Conservation (phyloP, 2,797 vertebrate species). For the Ciconia nigra region DNA sequence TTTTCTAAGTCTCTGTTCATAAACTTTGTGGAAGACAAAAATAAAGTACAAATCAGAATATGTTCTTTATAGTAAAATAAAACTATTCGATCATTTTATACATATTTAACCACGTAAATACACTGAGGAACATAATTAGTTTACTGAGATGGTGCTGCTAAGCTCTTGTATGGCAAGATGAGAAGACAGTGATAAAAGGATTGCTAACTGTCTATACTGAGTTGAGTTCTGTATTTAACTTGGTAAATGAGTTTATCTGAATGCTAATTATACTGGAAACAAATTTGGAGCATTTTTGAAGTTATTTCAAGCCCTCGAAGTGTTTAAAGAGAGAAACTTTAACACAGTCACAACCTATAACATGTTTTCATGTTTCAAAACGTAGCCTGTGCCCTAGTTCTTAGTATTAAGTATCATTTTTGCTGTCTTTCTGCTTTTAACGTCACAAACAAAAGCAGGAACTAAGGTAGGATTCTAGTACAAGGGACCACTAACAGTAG, state of each 20-base stretch:
- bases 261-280: neutral
- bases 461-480: neutral
- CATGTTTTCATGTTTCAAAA: neutral
- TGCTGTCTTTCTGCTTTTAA: neutral
- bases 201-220: neutral
- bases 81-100: neutral
- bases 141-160: neutral
- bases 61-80: neutral
- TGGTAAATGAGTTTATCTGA: neutral
- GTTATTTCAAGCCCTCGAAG: neutral
- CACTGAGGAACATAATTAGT: neutral
- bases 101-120: neutral
- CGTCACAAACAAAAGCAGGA: neutral
- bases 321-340: neutral
- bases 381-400: neutral
- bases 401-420: neutral
- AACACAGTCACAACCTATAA: neutral
- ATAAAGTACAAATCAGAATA: neutral
- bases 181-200: neutral
- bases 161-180: neutral
- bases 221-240: neutral
- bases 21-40: neutral
- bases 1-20: neutral
- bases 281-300: neutral
- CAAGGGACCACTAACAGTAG: neutral